Evolutionary conservation across 2,797 vertebrate species (phyloP).

Genomic region (Phoebastria nigripes): DNA sequence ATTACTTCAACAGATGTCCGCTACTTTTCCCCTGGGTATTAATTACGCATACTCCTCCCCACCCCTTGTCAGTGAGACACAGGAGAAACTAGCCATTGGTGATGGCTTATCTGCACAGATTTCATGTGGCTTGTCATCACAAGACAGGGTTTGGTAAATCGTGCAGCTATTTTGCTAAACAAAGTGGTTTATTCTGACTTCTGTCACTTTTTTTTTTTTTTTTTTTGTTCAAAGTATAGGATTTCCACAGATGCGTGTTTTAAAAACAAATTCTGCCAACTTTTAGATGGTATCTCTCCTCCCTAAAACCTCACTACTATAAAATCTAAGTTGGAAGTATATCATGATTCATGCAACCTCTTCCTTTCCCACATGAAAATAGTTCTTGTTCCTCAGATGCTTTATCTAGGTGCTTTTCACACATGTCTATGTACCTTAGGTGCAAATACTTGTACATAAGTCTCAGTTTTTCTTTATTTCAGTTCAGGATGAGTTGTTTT

Average conservation of each 20-base stretch:
- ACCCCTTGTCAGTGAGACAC: neutral
- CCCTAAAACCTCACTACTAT: neutral
- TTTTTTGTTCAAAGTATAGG: neutral
- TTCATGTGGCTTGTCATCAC: neutral
- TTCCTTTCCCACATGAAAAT: neutral
- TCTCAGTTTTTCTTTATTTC: neutral
- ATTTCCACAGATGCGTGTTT: neutral
- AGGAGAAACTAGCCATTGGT: neutral
- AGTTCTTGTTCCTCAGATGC: neutral
- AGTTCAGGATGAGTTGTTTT: neutral
- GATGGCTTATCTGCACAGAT: neutral
- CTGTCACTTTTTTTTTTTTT: neutral
- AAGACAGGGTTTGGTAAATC: neutral
- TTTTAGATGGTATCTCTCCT: neutral
- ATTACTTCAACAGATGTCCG: neutral
- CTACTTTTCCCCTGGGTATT: neutral
- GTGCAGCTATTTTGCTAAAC: neutral
- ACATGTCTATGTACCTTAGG: neutral
- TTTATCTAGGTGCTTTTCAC: neutral
- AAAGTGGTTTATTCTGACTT: neutral
- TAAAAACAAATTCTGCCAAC: neutral
- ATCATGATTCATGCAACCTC: neutral
- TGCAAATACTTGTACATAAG: neutral
- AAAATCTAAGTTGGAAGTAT: neutral
- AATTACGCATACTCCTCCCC: neutral